A percentile compares a stretch with the other conserved stretches of the same genome.
These are phyloP conservation scores for Gopherus evgoodei DNA, from an alignment of 2,113 vertebrate genomes.

Conservation along the genomic window DNA sequence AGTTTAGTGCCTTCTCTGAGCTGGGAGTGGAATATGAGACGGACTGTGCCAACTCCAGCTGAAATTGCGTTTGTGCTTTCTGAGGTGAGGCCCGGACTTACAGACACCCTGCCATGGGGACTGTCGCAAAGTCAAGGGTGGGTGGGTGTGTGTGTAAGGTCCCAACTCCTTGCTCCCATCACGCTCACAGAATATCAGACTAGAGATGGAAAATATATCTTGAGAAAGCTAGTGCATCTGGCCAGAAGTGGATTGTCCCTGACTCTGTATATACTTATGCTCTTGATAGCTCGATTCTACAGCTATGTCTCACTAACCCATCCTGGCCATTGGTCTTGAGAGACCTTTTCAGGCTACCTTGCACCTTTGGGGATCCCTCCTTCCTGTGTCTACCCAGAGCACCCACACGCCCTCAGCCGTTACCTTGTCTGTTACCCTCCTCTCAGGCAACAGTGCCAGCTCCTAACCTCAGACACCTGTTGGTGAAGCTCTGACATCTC, in stretches of 20 bases:
- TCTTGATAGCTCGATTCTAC: neutral
- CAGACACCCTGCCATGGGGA: accelerated
- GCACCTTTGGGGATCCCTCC: neutral
- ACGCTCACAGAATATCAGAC: neutral
- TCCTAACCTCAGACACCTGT: neutral
- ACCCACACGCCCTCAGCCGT: neutral
- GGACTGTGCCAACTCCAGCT: neutral
- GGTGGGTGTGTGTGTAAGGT: too few species aligned
- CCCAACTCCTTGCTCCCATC: neutral
- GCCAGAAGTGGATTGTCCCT: neutral
- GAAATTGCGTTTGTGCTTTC: neutral
- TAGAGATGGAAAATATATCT: neutral
- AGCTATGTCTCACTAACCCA: neutral
- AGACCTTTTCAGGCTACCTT: neutral
- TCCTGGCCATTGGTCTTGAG: neutral
- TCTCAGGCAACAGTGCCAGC: neutral
- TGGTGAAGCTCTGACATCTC: neutral
- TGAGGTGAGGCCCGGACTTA: neutral
- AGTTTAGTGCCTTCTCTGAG: neutral
- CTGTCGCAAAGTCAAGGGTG: neutral
- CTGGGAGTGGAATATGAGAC: neutral
- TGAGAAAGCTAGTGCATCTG: neutral
- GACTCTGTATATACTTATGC: neutral
- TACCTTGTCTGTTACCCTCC: neutral
- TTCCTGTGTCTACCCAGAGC: neutral